A percentile compares a stretch with the other conserved stretches of the same genome.
These are phyloP conservation scores for Hanleya hanleyi DNA, from an alignment of 2,888 invertebrate species.

Conservation along the genomic window DNA sequence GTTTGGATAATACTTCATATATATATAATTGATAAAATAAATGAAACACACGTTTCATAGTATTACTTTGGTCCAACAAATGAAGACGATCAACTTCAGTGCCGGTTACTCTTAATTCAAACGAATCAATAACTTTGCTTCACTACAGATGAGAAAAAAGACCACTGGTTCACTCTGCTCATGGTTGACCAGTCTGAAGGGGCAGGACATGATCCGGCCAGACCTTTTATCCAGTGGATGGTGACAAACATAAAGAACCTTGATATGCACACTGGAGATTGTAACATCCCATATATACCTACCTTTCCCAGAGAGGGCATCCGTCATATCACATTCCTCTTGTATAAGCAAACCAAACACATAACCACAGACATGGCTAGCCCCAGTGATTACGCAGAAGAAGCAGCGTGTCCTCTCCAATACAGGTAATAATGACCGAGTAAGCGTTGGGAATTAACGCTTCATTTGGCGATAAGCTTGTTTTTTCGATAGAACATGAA, in stretches of 20 bases:
- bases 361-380: neutral
- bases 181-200: neutral
- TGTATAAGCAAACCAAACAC: neutral
- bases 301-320: neutral
- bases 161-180: neutral
- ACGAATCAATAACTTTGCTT: too few relatives aligned
- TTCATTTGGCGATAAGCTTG: too few relatives aligned
- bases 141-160: neutral
- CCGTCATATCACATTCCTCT: neutral
- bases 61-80: too few relatives aligned
- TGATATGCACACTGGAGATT: neutral
- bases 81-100: too few relatives aligned
- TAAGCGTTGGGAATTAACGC: too few relatives aligned
- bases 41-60: too few relatives aligned
- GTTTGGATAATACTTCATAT: too few relatives aligned
- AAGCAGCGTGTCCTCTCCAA: neutral
- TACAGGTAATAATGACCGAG: neutral
- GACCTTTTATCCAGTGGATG: neutral
- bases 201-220: neutral
- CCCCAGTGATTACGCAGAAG: neutral
- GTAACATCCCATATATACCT: neutral
- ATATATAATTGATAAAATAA: too few relatives aligned
- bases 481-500: too few relatives aligned
- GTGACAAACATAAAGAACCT: neutral
- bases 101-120: too few relatives aligned